These are phyloP conservation scores for Acanthosoma haemorrhoidale DNA, from an alignment of 2,888 invertebrate species.

Conservation along the genomic window DNA sequence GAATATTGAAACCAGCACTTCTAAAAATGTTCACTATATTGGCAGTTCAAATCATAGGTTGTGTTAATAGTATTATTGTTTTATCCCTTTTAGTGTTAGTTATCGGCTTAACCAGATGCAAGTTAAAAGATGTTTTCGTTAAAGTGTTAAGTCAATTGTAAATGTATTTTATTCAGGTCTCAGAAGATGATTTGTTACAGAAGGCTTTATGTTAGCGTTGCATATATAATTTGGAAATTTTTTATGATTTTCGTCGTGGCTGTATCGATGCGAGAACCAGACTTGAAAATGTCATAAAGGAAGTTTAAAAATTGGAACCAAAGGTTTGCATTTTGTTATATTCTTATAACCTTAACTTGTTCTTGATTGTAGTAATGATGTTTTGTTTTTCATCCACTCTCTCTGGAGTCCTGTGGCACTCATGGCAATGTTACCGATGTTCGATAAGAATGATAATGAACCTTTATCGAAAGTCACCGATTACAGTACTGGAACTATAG, in stretches of 20 bases:
- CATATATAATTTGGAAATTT: conserved; percentile 50
- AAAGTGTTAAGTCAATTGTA: neutral
- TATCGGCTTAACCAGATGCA: neutral
- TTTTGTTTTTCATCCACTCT: conserved; percentile 16
- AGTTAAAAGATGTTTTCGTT: neutral
- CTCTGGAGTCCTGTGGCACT: too few relatives aligned
- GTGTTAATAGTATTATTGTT: conserved; percentile 3
- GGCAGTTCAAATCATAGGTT: neutral
- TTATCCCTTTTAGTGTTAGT: neutral
- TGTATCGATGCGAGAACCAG: conserved; percentile 47
- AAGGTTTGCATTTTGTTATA: neutral
- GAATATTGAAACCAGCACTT: conserved; percentile 8
- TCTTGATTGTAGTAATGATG: neutral
- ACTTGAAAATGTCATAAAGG: conserved; percentile 39
- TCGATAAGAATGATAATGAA: too few relatives aligned
- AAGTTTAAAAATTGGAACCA: conserved; percentile 13
- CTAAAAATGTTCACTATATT: neutral
- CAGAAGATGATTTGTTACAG: conserved; percentile 50
- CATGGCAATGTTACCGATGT: too few relatives aligned
- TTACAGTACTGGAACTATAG: too few relatives aligned
- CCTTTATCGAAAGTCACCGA: too few relatives aligned
- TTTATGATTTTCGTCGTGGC: conserved; percentile 50
- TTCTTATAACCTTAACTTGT: conserved; percentile 17
- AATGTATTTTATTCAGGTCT: conserved; percentile 44
- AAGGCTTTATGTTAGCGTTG: conserved; percentile 53